These are phyloP conservation scores for Petromus typicus DNA, from an alignment of 2,113 vertebrate species.

Conservation along the genomic window DNA sequence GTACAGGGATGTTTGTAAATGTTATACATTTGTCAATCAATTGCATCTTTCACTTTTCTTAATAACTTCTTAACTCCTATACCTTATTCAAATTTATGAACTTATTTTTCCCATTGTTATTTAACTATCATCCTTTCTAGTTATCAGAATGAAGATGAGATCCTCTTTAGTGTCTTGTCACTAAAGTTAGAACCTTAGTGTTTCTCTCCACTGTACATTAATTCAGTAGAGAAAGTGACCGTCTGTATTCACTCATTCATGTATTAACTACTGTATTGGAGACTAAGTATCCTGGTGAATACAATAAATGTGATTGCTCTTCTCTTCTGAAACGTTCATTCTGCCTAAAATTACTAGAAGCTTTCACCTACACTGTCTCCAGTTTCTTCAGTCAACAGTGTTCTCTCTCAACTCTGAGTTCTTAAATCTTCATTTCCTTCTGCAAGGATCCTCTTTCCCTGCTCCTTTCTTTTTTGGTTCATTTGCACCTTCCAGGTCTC, in stretches of 20 bases:
- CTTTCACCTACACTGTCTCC: background rate
- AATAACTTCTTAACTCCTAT: background rate
- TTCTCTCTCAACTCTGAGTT: background rate
- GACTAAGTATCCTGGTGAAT: background rate
- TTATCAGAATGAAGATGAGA: background rate
- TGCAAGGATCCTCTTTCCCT: background rate
- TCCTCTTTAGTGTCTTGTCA: background rate
- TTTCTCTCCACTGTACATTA: background rate
- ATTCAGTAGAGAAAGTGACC: background rate
- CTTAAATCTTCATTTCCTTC: background rate
- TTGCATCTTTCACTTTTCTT: background rate
- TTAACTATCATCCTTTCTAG: background rate
- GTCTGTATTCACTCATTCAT: background rate
- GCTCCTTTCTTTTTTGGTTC: background rate
- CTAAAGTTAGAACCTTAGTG: background rate
- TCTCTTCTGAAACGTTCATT: background rate
- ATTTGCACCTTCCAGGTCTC: background rate
- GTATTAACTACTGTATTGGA: background rate
- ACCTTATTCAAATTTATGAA: conserved; percentile 1
- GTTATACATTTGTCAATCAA: background rate
- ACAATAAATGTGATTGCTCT: background rate
- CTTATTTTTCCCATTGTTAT: background rate
- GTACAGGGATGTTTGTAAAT: background rate
- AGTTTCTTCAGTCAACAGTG: background rate
- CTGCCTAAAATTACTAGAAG: background rate